A percentile compares a stretch with the other conserved stretches of the same genome.
These are phyloP conservation scores for Kradibia gibbosae DNA, from an alignment of 1,140 invertebrate species.

Conservation along the genomic window DNA sequence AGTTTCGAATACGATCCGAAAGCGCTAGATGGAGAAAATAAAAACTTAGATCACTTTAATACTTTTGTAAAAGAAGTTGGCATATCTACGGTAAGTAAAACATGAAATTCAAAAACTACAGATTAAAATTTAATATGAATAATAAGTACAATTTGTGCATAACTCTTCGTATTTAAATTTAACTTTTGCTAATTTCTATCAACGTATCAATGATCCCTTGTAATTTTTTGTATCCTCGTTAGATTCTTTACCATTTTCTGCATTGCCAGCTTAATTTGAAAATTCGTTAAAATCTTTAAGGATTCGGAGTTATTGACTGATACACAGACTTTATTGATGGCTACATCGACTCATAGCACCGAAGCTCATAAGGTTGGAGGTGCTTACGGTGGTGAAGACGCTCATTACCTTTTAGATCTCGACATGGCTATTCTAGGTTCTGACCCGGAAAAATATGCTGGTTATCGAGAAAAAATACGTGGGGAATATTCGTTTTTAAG, in stretches of 20 bases:
- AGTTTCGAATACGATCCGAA: constrained; percentile 74
- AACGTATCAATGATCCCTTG: too few species aligned
- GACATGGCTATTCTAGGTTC: constrained; percentile 76
- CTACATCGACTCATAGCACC: constrained; percentile 75
- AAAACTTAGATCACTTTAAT: constrained; percentile 71
- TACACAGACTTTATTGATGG: constrained; percentile 72
- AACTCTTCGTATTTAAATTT: too few species aligned
- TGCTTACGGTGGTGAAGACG: constrained; percentile 75
- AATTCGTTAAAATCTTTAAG: constrained; percentile 52
- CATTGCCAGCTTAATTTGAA: too few species aligned
- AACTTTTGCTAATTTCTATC: too few species aligned
- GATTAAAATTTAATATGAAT: neutral
- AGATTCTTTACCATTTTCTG: neutral
- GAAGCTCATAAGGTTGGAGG: constrained; percentile 76
- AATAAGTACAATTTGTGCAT: neutral
- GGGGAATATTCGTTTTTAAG: constrained; percentile 76
- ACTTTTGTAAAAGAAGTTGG: constrained; percentile 68
- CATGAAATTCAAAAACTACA: neutral
- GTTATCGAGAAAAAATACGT: constrained; percentile 73
- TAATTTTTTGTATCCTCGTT: too few species aligned
- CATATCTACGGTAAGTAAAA: constrained; percentile 63
- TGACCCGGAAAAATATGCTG: constrained; percentile 70
- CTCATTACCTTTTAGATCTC: constrained; percentile 77
- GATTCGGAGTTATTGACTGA: constrained; percentile 68
- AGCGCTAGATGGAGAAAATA: constrained; percentile 69